A percentile compares a stretch with the other conserved stretches of the same genome.
Conservation (phyloP, 2,113 vertebrate genomes). For the Phylloscopus whistleri region DNA sequence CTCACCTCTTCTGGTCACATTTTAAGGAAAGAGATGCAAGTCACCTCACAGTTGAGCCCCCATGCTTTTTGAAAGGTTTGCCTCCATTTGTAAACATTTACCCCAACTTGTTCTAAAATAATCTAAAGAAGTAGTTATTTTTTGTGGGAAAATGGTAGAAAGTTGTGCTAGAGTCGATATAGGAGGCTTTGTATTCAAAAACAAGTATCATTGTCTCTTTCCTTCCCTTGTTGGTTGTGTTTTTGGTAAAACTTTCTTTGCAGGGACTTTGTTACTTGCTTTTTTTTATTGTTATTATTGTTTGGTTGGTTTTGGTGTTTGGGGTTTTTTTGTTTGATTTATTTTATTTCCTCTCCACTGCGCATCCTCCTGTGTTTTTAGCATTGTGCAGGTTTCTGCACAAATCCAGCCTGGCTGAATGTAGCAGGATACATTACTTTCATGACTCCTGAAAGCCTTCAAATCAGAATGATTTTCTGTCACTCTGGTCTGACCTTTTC, state of each 20-base stretch:
- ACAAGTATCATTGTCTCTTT: not conserved
- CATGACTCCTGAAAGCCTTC: slow-evolving; percentile 30
- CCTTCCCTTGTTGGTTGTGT: not conserved
- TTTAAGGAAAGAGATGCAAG: not conserved
- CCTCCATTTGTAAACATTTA: not conserved
- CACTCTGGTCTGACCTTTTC: slow-evolving; percentile 39
- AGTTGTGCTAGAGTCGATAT: not conserved
- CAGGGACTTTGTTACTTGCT: not conserved
- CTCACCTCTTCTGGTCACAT: not conserved
- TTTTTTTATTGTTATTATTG: not conserved
- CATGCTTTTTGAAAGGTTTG: not conserved
- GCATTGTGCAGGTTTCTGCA: not conserved
- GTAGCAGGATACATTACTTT: not conserved
- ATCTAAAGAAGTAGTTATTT: not conserved
- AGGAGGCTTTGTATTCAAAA: not conserved
- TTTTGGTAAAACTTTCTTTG: not conserved
- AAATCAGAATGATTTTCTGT: slow-evolving; percentile 60
- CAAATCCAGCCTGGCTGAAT: not conserved
- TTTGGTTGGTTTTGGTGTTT: not conserved
- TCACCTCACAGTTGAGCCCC: not conserved
- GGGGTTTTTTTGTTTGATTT: too few species aligned
- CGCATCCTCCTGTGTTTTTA: not conserved
- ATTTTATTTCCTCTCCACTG: fast-evolving
- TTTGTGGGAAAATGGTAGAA: not conserved
- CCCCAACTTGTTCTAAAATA: not conserved